Base-by-base conservation (phyloP, 2,888 invertebrate species). In the Darwinula stevensoni region DNA sequence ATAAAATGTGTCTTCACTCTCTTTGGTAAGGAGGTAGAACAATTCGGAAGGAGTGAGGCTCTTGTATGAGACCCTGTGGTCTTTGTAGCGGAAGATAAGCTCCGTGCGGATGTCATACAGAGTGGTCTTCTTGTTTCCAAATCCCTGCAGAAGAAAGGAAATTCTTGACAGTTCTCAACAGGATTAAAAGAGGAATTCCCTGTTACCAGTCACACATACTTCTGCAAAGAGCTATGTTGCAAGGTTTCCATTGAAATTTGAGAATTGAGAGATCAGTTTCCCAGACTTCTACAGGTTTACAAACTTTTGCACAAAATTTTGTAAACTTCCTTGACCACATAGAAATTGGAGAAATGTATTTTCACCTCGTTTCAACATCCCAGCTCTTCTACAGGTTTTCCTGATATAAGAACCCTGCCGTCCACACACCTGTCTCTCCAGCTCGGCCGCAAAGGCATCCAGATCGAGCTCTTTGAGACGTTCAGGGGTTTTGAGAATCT, bases 381-480 rank as follows among this genome's bases (percentile, higher is more conserved):
- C n/a, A n/a, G n/a, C n/a, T n/a, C n/a, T n/a, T n/a, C n/a, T n/a
- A n/a, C n/a, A n/a, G n/a, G n/a, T n/a, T n/a, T n/a, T n/a, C n/a
- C n/a, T n/a, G n/a, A n/a, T n/a, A n/a, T n/a, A n/a, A n/a, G n/a
- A n/a, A n/a, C n/a, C n/a, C n/a, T n/a, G n/a, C n/a, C n/a, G n/a
- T 16, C 13, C 17, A n/a, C n/a, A n/a, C n/a, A 64, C 67, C 52
- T 73, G 91, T 33, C 88, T 61, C 44, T 86, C 80, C 36, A 97
- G 58, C 54, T 97, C 94, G 42, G 84, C 88, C 1, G 94, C 94
- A 49, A 97, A 97, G 0, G 94, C 94, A 50, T 97, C 94, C 37
- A 97, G 58, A 58, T 97, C 94, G 17, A 99, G 60, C 50, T 97
- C 97, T 39, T 53, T 54, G 18, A 58, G 43, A 35, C 54, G 45